Evolutionary conservation across 2,888 invertebrate species (phyloP), one percentile per base, ranked within the genome.

Genomic region (Torymus auratus): DNA sequence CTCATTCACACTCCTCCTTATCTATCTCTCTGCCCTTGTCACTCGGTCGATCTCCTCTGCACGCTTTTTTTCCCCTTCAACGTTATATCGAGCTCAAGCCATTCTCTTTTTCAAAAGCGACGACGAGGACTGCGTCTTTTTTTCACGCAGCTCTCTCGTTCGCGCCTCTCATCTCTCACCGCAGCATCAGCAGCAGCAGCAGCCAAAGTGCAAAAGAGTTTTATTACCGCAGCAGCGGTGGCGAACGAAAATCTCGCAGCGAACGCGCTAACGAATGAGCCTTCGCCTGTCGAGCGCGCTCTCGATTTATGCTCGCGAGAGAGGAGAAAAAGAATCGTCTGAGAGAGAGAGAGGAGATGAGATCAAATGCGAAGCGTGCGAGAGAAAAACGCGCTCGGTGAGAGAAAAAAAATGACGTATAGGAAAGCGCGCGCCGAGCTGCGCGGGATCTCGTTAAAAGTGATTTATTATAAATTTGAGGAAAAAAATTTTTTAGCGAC

Each of bases 151-250:
- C 41, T 41, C 41, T 41, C 41, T 52, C 41, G 3, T 20, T 70
- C 70, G 61, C 53, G 68, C 58, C 17, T 77, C 56, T 52, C 17
- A 50, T 77, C 70, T 70, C 64, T 70, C 71, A 52, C 28, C 58
- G 56, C 71, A 20, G 69, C 69, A 41, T 1, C 41, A 41, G 41
- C 41, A 41, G 41, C 28, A 28, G 28, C 28, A 62, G 71, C 72
- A 14, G 76, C 41, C 68, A 69, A 79, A 82, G 71, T 82, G 80
- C 82, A 78, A 80, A 81, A 81, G 80, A 83, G 74, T 82, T 83
- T 82, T 83, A 80, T 83, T 82, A 74, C 82, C 73, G 65, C 41
- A 41, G 41, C 41, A 52, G 60, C 58, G 68, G 71, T 58, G 17
- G 28, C 71, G 52, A 50, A 71, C 73, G 74, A 78, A 82, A 82